Conservation (phyloP, 2,113 vertebrate species). For the Tonatia bakeri region DNA sequence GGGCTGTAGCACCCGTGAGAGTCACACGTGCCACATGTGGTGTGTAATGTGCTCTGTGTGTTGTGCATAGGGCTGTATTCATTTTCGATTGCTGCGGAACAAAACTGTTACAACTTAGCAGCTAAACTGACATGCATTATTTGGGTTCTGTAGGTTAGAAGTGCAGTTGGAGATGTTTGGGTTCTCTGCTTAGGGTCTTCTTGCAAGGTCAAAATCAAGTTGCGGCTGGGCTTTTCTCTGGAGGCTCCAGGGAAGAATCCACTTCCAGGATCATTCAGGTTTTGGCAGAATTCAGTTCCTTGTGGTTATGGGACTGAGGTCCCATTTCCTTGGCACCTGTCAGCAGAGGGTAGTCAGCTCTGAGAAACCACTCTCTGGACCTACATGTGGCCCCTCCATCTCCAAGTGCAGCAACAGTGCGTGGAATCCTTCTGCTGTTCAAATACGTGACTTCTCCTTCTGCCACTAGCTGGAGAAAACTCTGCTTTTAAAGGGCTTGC, state of each 20-base stretch:
- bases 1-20: fast-evolving
- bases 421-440: not conserved
- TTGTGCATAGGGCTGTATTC: not conserved
- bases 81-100: not conserved
- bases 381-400: not conserved
- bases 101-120: not conserved
- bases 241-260: not conserved
- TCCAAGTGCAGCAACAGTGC: not conserved
- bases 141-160: not conserved
- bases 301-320: not conserved
- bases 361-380: not conserved
- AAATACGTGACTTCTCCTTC: not conserved
- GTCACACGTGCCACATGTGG: fast-evolving
- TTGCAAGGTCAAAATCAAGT: not conserved
- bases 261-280: not conserved
- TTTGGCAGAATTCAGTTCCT: not conserved
- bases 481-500: not conserved
- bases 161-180: not conserved
- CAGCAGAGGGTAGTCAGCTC: not conserved
- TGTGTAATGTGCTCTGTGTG: not conserved
- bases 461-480: not conserved
- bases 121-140: not conserved
- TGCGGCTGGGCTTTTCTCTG: not conserved
- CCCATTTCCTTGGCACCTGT: not conserved
- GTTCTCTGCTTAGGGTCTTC: not conserved